These are phyloP conservation scores for Andrena haemorrhoa DNA, from an alignment of 2,888 invertebrate species.

Conservation along the genomic window DNA sequence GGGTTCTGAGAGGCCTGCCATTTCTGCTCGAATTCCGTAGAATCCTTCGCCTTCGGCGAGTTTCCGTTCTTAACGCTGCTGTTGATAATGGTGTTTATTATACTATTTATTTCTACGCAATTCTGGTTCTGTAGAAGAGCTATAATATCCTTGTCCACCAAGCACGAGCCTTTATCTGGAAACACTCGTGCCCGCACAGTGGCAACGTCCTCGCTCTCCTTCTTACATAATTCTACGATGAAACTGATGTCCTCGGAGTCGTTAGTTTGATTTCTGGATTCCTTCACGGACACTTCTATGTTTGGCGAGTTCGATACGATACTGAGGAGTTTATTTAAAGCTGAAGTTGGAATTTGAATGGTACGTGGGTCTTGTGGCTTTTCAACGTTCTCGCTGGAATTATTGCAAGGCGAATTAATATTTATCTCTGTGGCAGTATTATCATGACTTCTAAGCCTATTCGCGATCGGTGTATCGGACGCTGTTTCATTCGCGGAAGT, in stretches of 20 bases:
- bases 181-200: slow-evolving; percentile 82
- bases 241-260: slow-evolving; percentile 83
- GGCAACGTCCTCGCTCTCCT: slow-evolving; percentile 69
- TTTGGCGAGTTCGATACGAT: slow-evolving; percentile 80
- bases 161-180: slow-evolving; percentile 83
- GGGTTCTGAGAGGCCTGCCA: slow-evolving; percentile 79
- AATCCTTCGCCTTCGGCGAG: slow-evolving; percentile 72
- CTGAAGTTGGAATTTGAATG: slow-evolving; percentile 82
- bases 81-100: slow-evolving; percentile 78
- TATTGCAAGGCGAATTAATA: slow-evolving; percentile 37
- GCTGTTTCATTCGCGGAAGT: slow-evolving; percentile 41
- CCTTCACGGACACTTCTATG: slow-evolving; percentile 82
- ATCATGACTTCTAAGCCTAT: slow-evolving; percentile 78
- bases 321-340: slow-evolving; percentile 81
- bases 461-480: slow-evolving; percentile 75
- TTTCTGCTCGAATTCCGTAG: slow-evolving; percentile 78
- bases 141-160: slow-evolving; percentile 81
- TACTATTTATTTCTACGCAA: slow-evolving; percentile 79
- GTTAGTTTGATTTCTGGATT: slow-evolving; percentile 77
- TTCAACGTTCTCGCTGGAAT: slow-evolving; percentile 43
- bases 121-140: slow-evolving; percentile 79
- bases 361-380: slow-evolving; percentile 71
- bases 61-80: slow-evolving; percentile 72
- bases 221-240: slow-evolving; percentile 81
- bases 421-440: slow-evolving; percentile 64